phyloP scores from a whole-genome alignment of 2,113 vertebrate genomes.

The Ceyx cyanopectus region DNA sequence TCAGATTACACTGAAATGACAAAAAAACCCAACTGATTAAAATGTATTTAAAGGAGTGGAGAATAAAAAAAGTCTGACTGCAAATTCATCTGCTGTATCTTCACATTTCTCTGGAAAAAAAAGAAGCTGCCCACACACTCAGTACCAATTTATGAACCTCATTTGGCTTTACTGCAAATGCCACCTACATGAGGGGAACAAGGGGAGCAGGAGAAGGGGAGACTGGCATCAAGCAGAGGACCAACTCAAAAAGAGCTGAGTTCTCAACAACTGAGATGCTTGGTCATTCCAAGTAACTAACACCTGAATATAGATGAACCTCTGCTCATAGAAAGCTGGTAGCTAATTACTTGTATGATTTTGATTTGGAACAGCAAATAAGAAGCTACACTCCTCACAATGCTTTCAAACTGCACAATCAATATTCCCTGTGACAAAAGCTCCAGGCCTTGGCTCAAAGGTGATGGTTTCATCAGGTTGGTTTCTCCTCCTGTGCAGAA shows the following conservation, averaged over 20 bases:
- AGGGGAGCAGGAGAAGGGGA: background rate
- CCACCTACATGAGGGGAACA: background rate
- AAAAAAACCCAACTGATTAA: background rate
- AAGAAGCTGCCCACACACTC: background rate
- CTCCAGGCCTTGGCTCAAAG: conserved; percentile 25
- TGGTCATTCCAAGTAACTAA: background rate
- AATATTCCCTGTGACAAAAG: background rate
- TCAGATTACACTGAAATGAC: conserved; percentile 1
- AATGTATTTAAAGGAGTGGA: background rate
- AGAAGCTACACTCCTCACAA: background rate
- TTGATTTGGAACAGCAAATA: conserved; percentile 47
- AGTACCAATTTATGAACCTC: background rate
- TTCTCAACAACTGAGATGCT: background rate
- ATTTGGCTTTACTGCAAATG: background rate
- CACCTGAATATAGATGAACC: background rate
- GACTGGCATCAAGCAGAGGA: background rate
- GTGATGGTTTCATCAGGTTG: background rate
- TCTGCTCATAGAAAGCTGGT: background rate
- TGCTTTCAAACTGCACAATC: conserved; percentile 33
- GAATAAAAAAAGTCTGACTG: background rate
- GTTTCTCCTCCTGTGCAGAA: background rate
- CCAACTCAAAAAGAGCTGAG: background rate
- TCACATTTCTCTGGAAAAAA: background rate
- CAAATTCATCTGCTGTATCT: background rate
- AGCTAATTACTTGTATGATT: background rate